Percentiles rank a stretch among this genome's conserved stretches.
Conservation (phyloP, 1,140 invertebrate genomes). For the Lanistes nyassanus region DNA sequence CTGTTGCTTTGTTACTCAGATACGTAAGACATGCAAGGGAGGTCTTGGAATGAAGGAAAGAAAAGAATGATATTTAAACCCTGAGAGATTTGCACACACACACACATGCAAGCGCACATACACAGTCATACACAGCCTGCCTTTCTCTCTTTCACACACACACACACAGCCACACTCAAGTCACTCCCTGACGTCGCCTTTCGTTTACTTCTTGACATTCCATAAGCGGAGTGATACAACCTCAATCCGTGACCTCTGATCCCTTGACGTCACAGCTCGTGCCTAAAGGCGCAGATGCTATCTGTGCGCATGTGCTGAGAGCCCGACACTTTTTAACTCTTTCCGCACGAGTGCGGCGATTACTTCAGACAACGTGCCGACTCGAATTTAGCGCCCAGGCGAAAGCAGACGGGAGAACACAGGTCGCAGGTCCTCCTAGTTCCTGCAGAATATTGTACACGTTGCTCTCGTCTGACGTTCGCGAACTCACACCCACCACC, state of each 20-base stretch:
- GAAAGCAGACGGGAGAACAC: not conserved
- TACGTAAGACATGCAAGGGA: no score
- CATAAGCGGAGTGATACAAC: conserved; percentile 5
- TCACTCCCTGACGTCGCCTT: no score
- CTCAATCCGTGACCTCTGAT: conserved; percentile 6
- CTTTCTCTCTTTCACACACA: no score
- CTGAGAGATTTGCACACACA: no score
- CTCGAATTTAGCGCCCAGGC: conserved; percentile 14
- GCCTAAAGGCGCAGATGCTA: conserved; percentile 22
- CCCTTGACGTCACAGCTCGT: conserved; percentile 13
- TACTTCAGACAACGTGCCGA: conserved; percentile 15
- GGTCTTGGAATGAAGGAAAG: no score
- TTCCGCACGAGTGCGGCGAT: conserved; percentile 15
- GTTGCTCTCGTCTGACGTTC: no score
- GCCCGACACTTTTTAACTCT: conserved; percentile 20
- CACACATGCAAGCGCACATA: conserved; percentile 2
- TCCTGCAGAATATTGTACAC: no score
- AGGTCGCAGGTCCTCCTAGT: not conserved
- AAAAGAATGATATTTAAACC: no score
- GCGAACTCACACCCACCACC: no score
- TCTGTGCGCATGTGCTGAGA: conserved; percentile 27
- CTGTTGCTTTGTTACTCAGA: no score
- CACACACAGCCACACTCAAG: no score
- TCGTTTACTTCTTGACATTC: conserved; percentile 8
- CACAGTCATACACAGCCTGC: no score